These are phyloP conservation scores for Idaea straminata DNA, from an alignment of 2,888 invertebrate species.

Conservation along the genomic window DNA sequence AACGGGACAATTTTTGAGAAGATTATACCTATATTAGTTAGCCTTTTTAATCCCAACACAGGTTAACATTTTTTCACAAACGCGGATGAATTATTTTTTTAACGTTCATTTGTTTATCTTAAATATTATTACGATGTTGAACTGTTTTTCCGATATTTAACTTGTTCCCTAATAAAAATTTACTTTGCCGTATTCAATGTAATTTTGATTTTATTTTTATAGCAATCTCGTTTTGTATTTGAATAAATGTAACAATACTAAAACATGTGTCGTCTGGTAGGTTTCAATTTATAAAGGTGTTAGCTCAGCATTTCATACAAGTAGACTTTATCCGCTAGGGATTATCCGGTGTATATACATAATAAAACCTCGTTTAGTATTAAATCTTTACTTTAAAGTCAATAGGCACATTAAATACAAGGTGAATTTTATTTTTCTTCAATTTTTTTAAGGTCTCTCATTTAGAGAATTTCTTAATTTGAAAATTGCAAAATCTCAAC, in stretches of 20 bases:
- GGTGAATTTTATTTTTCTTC: not conserved
- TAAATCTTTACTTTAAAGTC: not conserved
- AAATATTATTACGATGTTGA: too few relatives aligned
- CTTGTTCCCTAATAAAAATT: not conserved
- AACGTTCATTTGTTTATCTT: not conserved
- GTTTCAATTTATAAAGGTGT: not conserved
- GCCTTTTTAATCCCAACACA: not conserved
- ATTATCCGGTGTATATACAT: not conserved
- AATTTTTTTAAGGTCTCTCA: too few relatives aligned
- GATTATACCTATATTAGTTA: not conserved
- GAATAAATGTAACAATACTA: not conserved
- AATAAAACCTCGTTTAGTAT: not conserved
- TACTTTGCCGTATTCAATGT: not conserved
- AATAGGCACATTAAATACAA: not conserved
- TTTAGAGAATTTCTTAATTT: too few relatives aligned
- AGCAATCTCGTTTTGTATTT: not conserved
- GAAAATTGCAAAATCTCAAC: too few relatives aligned
- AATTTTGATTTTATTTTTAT: not conserved
- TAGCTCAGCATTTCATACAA: not conserved
- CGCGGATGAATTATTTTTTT: not conserved
- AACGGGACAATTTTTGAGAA: not conserved
- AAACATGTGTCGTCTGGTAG: not conserved
- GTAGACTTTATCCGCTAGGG: not conserved
- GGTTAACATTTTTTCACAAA: not conserved
- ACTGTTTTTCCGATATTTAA: not conserved